Conservation (phyloP, 2,888 invertebrate species). For the Tachina lurida region DNA sequence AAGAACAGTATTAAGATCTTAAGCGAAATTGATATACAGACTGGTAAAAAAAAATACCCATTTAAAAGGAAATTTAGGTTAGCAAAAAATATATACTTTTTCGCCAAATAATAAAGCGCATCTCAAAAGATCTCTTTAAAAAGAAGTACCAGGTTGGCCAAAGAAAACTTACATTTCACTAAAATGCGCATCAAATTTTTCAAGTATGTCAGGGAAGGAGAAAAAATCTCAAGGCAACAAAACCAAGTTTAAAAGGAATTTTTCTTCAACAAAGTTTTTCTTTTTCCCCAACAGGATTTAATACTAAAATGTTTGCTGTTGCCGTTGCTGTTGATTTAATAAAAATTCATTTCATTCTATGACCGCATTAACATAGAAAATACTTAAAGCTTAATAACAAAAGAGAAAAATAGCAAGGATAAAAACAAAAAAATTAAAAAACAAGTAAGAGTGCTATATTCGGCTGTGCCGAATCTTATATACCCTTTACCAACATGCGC, state of each 20-base stretch:
- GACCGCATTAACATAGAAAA: slow-evolving; percentile 56
- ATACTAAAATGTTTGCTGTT: background rate
- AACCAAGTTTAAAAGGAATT: background rate
- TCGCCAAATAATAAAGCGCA: background rate
- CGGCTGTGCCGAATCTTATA: too few relatives aligned
- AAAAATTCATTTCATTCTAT: slow-evolving; percentile 60
- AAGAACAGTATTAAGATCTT: background rate
- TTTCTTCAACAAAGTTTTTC: background rate
- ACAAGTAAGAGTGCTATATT: too few relatives aligned
- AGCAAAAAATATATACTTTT: background rate
- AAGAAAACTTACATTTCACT: slow-evolving; percentile 9
- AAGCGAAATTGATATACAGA: too few relatives aligned
- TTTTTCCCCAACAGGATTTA: slow-evolving; percentile 3
- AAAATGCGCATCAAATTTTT: slow-evolving; percentile 20
- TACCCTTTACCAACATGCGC: too few relatives aligned
- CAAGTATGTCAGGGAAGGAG: background rate
- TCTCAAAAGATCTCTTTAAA: background rate
- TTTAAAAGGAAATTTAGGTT: too few relatives aligned
- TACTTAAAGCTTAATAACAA: slow-evolving; percentile 40
- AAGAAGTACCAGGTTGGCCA: slow-evolving; percentile 3
- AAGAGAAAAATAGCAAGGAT: background rate
- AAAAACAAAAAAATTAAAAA: slow-evolving; percentile 4
- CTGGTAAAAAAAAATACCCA: too few relatives aligned
- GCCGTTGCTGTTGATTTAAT: slow-evolving; percentile 26
- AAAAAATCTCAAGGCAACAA: background rate